Conservation (phyloP, 1,140 invertebrate genomes). For the Neodiprion virginianus region DNA sequence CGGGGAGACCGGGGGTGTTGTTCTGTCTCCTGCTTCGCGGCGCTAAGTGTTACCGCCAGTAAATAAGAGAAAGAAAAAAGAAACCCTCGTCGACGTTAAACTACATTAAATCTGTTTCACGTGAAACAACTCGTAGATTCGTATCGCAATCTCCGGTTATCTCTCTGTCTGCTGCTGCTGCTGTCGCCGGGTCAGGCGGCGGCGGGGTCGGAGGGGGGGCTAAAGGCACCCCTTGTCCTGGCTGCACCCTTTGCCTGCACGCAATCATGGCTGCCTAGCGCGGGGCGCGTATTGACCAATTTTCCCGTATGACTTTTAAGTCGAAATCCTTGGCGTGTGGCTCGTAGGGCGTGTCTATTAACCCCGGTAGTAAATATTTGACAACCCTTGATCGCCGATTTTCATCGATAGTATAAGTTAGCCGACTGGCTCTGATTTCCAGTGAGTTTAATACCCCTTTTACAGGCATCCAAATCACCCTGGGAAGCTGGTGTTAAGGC, state of each 20-base stretch:
- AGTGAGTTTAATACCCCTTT: slow-evolving; percentile 21
- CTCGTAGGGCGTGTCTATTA: slow-evolving; percentile 27
- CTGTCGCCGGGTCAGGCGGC: not conserved
- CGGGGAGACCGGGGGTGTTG: not conserved
- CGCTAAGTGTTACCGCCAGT: too few species aligned
- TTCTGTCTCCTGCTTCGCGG: not conserved
- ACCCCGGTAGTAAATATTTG: not conserved
- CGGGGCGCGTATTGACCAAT: slow-evolving; percentile 54
- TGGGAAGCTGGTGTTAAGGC: slow-evolving; percentile 51
- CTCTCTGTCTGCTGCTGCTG: not conserved
- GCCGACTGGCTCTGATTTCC: too few species aligned
- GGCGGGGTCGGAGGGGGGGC: slow-evolving; percentile 9
- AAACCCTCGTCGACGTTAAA: not conserved
- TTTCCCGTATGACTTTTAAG: slow-evolving; percentile 31
- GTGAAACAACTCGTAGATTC: not conserved
- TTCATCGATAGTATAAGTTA: too few species aligned
- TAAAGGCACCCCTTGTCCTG: slow-evolving; percentile 31
- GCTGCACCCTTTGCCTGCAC: slow-evolving; percentile 49
- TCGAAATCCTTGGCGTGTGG: slow-evolving; percentile 26
- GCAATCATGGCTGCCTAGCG: slow-evolving; percentile 58
- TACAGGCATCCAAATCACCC: slow-evolving; percentile 52
- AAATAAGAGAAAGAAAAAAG: too few species aligned
- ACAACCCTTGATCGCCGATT: too few species aligned
- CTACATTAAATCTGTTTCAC: not conserved
- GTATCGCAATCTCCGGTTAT: not conserved